Evolutionary conservation across 2,888 invertebrate species (phyloP), one percentile per base, ranked within the genome.

Genomic region (Maniola hyperantus): DNA sequence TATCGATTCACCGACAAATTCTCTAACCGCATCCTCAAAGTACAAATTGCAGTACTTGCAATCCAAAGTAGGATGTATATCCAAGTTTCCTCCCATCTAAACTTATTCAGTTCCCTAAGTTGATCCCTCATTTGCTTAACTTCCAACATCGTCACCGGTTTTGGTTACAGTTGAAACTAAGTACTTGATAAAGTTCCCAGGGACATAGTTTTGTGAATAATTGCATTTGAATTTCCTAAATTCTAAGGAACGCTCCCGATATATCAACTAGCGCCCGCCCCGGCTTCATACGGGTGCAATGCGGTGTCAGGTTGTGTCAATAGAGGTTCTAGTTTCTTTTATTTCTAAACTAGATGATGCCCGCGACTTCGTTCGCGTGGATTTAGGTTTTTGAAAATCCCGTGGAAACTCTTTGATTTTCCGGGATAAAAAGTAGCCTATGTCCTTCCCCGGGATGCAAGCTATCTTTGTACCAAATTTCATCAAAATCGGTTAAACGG

Each of bases 31-130:
- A 48, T 64, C 63, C 10, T 39, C 65, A 13, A 61, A 20, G 20
- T 11, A 5, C 69, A 65, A 70, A 70, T 70, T 68, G 65, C 67
- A 60, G 48, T 34, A 64, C 57, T 65, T 39, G 68, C 64, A 48
- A 68, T 65, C 57, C 54, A 51, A 68, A 55, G 59, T 65, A 73
- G 77, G 73, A 78, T 79, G 74, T 71, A 73, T 81, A 83, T 85
- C 83, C 82, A 83, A 85, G 80, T 84, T 83, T 76, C 70, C 36
- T 53, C 67, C 67, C 71, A 67, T 63, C 66, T 46, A 61, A 79
- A 83, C 74, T 82, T 79, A 74, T 72, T 66, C 72, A 68, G 72
- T 71, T 78, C 18, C 62, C 73, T 70, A 77, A 82, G 75, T 79
- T 79, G 72, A 72, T 76, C 74, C 74, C 77, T 73, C 76, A 75